Evolutionary conservation across 2,113 vertebrate genomes (phyloP).

Genomic region (Casuarius casuarius): DNA sequence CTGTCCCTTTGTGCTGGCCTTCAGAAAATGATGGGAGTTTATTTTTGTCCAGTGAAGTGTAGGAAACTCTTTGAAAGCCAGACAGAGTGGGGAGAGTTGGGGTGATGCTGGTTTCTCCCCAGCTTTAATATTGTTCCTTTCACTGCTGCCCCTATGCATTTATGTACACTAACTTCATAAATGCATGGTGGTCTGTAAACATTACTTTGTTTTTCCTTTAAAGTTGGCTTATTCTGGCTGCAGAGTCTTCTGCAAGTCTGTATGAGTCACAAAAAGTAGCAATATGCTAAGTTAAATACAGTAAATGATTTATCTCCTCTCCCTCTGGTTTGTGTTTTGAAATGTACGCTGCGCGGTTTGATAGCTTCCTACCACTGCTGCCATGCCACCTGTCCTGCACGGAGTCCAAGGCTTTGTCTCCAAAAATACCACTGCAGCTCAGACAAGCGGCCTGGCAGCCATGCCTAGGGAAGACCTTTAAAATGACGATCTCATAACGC

Average conservation of each 20-base stretch:
- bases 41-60: neutral
- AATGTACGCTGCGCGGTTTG: constrained; percentile 55
- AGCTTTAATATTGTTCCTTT: neutral
- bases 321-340: constrained; percentile 62
- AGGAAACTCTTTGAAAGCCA: neutral
- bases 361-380: constrained; percentile 67
- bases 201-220: neutral
- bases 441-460: constrained; percentile 57
- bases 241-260: constrained; percentile 31
- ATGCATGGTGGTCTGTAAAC: neutral
- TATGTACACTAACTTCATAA: neutral
- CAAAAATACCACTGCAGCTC: constrained; percentile 70
- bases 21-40: neutral
- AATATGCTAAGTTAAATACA: constrained; percentile 71
- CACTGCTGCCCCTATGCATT: neutral
- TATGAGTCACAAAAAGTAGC: constrained; percentile 63
- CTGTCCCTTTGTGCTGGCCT: neutral
- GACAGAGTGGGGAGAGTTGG: neutral
- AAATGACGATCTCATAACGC: constrained; percentile 12
- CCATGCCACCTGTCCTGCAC: constrained; percentile 70
- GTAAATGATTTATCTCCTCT: constrained; percentile 69
- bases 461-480: constrained; percentile 60
- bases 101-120: neutral
- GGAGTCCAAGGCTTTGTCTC: constrained; percentile 50
- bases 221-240: constrained; percentile 8